phyloP scores from a whole-genome alignment of 2,888 invertebrate species.

The Schizaphis graminum region DNA sequence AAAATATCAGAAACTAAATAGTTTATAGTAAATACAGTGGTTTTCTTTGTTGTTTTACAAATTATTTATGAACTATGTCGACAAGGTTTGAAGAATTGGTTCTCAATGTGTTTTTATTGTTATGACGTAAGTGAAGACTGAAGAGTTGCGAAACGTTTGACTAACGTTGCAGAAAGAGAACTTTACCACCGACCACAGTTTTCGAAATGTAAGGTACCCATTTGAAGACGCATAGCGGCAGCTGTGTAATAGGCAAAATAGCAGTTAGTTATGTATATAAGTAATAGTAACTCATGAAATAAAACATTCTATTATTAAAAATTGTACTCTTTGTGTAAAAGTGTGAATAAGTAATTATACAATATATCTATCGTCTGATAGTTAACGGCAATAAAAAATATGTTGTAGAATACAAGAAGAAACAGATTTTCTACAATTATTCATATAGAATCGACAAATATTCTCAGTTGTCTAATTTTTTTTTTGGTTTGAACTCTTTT shows the following conservation, averaged over 20 bases:
- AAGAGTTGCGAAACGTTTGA: conserved; percentile 37
- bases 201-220: conserved; percentile 2
- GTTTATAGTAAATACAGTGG: background rate
- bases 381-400: background rate
- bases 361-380: background rate
- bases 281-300: background rate
- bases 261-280: background rate
- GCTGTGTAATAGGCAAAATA: background rate
- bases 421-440: background rate
- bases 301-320: background rate
- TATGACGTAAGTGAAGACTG: conserved; percentile 10
- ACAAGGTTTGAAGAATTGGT: conserved; percentile 48
- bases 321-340: background rate
- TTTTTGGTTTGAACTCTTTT: background rate
- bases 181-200: conserved; percentile 3
- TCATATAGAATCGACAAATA: background rate
- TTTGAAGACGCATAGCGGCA: background rate
- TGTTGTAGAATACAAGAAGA: background rate
- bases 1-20: background rate
- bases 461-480: background rate
- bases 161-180: conserved; percentile 12
- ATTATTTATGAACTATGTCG: conserved; percentile 34
- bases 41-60: conserved; percentile 17
- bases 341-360: background rate
- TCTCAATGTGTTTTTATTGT: conserved; percentile 5